Conservation (phyloP, 2,113 vertebrate genomes). For the Corythoichthys intestinalis region DNA sequence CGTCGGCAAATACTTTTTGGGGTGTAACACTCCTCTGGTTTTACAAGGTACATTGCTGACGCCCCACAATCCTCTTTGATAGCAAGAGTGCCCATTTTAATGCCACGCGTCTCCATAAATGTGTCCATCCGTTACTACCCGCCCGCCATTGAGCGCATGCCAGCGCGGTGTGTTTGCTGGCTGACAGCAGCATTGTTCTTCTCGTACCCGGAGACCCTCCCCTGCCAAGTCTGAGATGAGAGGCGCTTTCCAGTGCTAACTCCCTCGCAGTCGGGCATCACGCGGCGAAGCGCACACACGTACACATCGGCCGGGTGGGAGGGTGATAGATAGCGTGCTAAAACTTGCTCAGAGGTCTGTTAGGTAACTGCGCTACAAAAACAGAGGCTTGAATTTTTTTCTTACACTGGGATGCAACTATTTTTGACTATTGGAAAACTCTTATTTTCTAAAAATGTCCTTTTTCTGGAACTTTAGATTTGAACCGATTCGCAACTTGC, state of each 20-base stretch:
- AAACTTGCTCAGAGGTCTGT: slow-evolving; percentile 48
- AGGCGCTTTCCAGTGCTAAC: slow-evolving; percentile 55
- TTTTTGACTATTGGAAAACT: neutral
- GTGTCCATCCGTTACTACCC: slow-evolving; percentile 23
- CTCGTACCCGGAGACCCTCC: slow-evolving; percentile 62
- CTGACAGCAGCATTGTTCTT: slow-evolving; percentile 66
- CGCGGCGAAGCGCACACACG: slow-evolving; percentile 41
- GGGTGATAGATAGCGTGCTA: slow-evolving; percentile 32
- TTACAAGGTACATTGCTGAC: slow-evolving; percentile 47
- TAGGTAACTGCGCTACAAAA: slow-evolving; percentile 28
- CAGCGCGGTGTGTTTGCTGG: slow-evolving; percentile 72
- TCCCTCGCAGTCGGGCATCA: slow-evolving; percentile 55
- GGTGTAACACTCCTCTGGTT: slow-evolving; percentile 48
- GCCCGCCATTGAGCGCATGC: slow-evolving; percentile 57
- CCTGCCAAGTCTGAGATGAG: slow-evolving; percentile 69
- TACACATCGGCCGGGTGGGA: slow-evolving; percentile 20
- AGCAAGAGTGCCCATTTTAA: slow-evolving; percentile 42
- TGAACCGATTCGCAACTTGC: too few relatives aligned
- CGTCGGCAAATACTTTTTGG: too few relatives aligned
- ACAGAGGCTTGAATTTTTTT: neutral
- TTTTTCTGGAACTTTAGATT: too few relatives aligned
- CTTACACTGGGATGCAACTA: neutral
- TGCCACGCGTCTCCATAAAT: slow-evolving; percentile 18
- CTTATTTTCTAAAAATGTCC: too few relatives aligned
- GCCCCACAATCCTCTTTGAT: slow-evolving; percentile 38